Percentiles rank a stretch among this genome's conserved stretches.
Evolutionary conservation across 2,797 vertebrate genomes (phyloP).

Genomic region (Parauchenoglanis punctatus): DNA sequence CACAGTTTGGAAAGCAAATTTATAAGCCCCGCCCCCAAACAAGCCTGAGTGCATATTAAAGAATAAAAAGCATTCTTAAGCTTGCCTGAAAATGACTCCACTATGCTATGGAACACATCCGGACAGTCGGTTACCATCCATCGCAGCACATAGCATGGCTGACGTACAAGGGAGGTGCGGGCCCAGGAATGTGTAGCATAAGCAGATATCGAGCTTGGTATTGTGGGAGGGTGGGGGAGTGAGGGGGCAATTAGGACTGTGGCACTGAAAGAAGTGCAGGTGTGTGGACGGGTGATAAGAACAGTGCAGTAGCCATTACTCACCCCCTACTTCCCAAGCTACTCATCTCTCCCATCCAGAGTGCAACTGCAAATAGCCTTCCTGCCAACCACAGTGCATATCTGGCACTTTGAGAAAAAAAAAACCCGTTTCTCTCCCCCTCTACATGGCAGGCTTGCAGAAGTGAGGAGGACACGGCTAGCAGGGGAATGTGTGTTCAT

Average conservation of each 20-base stretch:
- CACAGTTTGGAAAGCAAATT: neutral
- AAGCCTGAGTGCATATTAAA: neutral
- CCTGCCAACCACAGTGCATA: conserved; percentile 73
- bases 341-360: conserved; percentile 35
- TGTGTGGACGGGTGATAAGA: conserved; percentile 79
- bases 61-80: neutral
- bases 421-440: conserved; percentile 62
- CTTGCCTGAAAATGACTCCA: neutral
- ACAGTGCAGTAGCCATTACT: conserved; percentile 81
- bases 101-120: neutral
- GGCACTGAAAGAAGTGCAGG: conserved; percentile 79
- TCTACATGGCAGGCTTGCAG: conserved; percentile 68
- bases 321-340: conserved; percentile 54
- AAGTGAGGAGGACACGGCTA: conserved; percentile 72
- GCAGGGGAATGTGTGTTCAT: conserved; percentile 71
- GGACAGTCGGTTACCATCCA: conserved; percentile 61
- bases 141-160: conserved; percentile 63
- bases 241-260: conserved; percentile 80
- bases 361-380: conserved; percentile 75
- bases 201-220: conserved; percentile 76
- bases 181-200: conserved; percentile 79
- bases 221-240: conserved; percentile 46
- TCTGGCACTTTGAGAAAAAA: conserved; percentile 75
- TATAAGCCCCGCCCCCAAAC: neutral
- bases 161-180: conserved; percentile 72